These are phyloP conservation scores for Brachionus koreanus DNA, from an alignment of 1,140 invertebrate species.

Conservation along the genomic window DNA sequence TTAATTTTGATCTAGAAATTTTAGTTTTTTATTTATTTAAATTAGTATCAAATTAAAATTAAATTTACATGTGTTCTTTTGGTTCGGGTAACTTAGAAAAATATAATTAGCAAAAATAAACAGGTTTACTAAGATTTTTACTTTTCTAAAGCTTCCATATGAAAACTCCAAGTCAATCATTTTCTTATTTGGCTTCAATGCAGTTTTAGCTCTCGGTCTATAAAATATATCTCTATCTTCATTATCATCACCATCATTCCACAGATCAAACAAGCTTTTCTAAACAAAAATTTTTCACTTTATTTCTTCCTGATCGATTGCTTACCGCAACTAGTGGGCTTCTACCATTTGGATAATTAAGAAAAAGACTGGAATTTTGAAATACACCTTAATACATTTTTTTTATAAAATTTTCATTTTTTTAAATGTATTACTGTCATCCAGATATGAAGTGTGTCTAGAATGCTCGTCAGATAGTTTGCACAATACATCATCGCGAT, in stretches of 20 bases:
- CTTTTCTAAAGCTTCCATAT: conserved; percentile 1
- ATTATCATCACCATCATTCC: background rate
- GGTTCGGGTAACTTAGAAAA: background rate
- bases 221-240: background rate
- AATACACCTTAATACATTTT: background rate
- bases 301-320: background rate
- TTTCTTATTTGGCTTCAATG: background rate
- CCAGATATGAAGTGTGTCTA: conserved; percentile 50
- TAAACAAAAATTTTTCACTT: background rate
- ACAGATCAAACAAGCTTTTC: background rate
- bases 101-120: background rate
- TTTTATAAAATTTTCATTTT: background rate
- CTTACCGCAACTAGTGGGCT: background rate
- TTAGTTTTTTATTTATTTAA: background rate
- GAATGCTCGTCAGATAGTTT: conserved; percentile 56
- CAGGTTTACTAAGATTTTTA: background rate
- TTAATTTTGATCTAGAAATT: background rate
- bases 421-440: background rate
- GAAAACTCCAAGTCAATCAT: conserved; percentile 6
- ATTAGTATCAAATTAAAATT: background rate
- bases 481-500: conserved; percentile 55
- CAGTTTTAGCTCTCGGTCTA: background rate
- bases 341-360: background rate
- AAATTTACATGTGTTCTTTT: background rate
- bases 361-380: background rate